Conservation (phyloP, 2,888 invertebrate species). For the Furcula furcula region DNA sequence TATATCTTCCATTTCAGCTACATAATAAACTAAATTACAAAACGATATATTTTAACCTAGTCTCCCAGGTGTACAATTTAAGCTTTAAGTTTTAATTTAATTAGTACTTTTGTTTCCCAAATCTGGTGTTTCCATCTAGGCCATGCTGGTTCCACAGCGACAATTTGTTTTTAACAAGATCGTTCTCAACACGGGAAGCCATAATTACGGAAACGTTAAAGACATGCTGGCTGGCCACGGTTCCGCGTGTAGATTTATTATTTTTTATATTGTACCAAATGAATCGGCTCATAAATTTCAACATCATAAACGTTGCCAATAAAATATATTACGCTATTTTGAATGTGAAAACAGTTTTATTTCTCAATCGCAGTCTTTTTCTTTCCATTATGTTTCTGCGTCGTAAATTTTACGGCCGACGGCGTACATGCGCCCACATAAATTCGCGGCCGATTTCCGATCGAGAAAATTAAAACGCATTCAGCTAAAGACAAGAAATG, state of each 20-base stretch:
- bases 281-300: slow-evolving; percentile 51
- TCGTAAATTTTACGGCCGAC: slow-evolving; percentile 57
- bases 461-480: slow-evolving; percentile 55
- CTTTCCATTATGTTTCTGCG: slow-evolving; percentile 35
- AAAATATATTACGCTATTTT: slow-evolving; percentile 59
- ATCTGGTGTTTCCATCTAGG: background rate
- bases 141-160: slow-evolving; percentile 11
- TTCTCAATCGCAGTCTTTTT: slow-evolving; percentile 53
- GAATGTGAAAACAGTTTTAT: slow-evolving; percentile 63
- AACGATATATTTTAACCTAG: no score
- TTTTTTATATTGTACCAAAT: slow-evolving; percentile 50
- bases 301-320: slow-evolving; percentile 54
- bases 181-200: slow-evolving; percentile 44
- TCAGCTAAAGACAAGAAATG: slow-evolving; percentile 57
- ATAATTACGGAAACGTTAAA: slow-evolving; percentile 29
- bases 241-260: slow-evolving; percentile 51
- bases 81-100: no score
- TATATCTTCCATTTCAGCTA: no score
- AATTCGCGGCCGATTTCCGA: slow-evolving; percentile 52
- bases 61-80: no score
- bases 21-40: no score
- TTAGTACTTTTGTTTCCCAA: background rate
- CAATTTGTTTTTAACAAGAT: slow-evolving; percentile 34
- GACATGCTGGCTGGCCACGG: slow-evolving; percentile 38
- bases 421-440: slow-evolving; percentile 53